Evolutionary conservation across 2,888 invertebrate genomes (phyloP), one percentile per base, ranked within the genome.

Genomic region (Coremacera marginata): DNA sequence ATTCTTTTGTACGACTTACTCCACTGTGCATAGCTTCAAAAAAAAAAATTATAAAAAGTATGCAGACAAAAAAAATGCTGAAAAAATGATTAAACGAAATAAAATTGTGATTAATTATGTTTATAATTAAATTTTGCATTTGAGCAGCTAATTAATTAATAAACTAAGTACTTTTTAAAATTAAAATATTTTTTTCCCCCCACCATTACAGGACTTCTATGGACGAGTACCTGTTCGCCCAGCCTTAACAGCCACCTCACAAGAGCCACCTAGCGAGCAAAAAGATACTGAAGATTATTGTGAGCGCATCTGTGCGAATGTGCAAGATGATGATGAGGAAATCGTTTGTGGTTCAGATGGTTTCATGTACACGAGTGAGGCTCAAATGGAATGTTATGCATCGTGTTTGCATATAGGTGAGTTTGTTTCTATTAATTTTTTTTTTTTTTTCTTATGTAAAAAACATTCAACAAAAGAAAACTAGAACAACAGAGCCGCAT

Each of bases 351-450:
- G 89, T 31, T 88, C 88, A 19, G 88, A 88, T 81, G 88, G 88
- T 63, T 88, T 86, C 73, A 88, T 88, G 89, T 88, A 88, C 75
- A 89, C 89, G 7, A 89, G 88, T 68, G 88, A 88, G 78, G 82
- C 88, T 0, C 88, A 88, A 79, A 83, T 88, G 79, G 84, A 88
- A 81, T 88, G 88, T 62, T 88, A 88, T 81, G 86, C 88, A 9
- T 84, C 88, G 9, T 88, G 88, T 80, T 81, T 88, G 71, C 87
- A 86, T 77, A 89, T 88, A 79, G 87, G 88, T 88, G 79, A 84
- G 86, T 82, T 19, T 22, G 19, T 52, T 49, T 31, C 5, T 31
- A 31, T 31, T 4, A 4, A 31, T 31, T 31, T 3, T 31, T 16
- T 62, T 22, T 5, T 9, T 9, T 62, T 22, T 62, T 9, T 22